Evolutionary conservation across 2,888 invertebrate genomes (phyloP).

Genomic region (Callyntrura sp.): DNA sequence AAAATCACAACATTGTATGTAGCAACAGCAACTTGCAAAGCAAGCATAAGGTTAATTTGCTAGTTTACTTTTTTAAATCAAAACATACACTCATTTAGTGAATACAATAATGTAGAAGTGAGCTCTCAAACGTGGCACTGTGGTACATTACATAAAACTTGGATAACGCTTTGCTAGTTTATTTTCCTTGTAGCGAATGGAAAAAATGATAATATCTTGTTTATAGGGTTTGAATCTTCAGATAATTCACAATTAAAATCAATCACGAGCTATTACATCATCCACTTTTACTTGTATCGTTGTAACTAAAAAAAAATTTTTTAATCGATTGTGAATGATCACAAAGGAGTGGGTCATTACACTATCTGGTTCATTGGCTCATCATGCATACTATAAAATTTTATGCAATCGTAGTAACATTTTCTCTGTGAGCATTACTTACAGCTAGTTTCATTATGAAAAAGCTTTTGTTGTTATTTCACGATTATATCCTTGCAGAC

Average conservation of each 20-base stretch:
- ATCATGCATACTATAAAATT: not conserved
- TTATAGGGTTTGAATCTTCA: constrained; percentile 22
- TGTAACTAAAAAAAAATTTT: constrained; percentile 15
- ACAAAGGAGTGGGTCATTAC: constrained; percentile 23
- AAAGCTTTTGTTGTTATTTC: not conserved
- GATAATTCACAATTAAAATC: constrained; percentile 50
- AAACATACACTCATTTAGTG: not conserved
- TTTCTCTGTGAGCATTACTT: too few species aligned
- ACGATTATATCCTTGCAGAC: constrained; percentile 1
- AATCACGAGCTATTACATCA: constrained; percentile 49
- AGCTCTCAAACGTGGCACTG: not conserved
- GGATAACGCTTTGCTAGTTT: too few species aligned
- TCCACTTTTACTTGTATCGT: constrained; percentile 23
- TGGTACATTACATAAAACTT: not conserved
- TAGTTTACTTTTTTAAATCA: too few species aligned
- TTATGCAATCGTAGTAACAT: constrained; percentile 26
- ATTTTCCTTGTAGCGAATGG: not conserved
- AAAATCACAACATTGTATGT: not conserved
- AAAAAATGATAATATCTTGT: constrained; percentile 10
- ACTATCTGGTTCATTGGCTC: constrained; percentile 23
- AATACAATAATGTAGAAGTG: not conserved
- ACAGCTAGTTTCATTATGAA: not conserved
- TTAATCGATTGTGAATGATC: constrained; percentile 18
- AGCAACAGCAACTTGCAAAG: too few species aligned
- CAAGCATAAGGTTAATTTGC: too few species aligned